A percentile compares a stretch with the other conserved stretches of the same genome.
These are phyloP conservation scores for Pseudorectes ferrugineus DNA, from an alignment of 2,113 vertebrate species.

Conservation along the genomic window DNA sequence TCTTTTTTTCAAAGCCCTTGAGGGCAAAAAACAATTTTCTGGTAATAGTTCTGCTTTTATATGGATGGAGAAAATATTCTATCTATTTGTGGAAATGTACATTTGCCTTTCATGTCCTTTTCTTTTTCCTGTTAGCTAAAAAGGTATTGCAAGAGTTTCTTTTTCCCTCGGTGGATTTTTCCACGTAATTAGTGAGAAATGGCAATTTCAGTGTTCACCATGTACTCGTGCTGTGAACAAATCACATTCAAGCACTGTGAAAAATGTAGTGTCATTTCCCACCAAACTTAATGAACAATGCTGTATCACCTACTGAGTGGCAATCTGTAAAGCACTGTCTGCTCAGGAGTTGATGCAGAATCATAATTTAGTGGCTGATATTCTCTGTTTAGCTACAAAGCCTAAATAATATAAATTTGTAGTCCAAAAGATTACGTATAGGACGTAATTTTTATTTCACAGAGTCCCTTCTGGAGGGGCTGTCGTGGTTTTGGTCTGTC, in stretches of 20 bases:
- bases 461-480: neutral
- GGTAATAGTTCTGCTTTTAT: neutral
- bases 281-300: neutral
- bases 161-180: neutral
- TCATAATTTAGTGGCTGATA: neutral
- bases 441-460: neutral
- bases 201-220: neutral
- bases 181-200: slow-evolving; percentile 5
- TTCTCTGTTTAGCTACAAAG: neutral
- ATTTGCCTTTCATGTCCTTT: neutral
- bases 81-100: neutral
- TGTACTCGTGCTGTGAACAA: neutral
- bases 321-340: neutral
- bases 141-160: neutral
- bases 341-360: neutral
- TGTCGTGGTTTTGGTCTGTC: neutral
- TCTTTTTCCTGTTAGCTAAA: slow-evolving; percentile 15
- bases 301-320: neutral
- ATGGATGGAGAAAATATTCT: neutral
- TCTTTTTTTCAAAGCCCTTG: slow-evolving; percentile 7
- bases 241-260: neutral
- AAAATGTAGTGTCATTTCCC: neutral
- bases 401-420: neutral
- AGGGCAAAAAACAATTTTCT: slow-evolving; percentile 7
- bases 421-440: neutral